phyloP scores from a whole-genome alignment of 2,888 invertebrate species.

The Caenorhabditis parvicauda region DNA sequence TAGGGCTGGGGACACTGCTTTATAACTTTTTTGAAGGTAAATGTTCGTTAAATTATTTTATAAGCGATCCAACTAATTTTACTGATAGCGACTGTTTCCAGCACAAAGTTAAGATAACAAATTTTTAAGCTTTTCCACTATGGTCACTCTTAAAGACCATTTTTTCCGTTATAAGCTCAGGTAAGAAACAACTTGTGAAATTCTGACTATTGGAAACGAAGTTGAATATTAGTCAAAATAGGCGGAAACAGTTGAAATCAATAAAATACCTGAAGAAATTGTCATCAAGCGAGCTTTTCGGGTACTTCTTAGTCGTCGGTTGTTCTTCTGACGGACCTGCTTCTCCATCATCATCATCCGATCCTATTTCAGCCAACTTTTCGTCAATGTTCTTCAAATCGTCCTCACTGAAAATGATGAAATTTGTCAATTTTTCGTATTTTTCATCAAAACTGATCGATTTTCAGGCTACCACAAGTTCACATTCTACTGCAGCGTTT shows the following conservation, averaged over 20 bases:
- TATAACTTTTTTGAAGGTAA: too few relatives aligned
- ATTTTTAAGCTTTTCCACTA: too few relatives aligned
- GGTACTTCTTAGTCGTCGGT: slow-evolving; percentile 18
- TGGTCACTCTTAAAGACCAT: too few relatives aligned
- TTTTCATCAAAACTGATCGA: not conserved
- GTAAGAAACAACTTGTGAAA: too few relatives aligned
- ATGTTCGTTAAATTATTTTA: too few relatives aligned
- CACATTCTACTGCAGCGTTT: not conserved
- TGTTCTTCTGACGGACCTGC: slow-evolving; percentile 4
- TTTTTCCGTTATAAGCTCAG: too few relatives aligned
- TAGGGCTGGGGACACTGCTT: too few relatives aligned
- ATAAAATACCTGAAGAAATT: slow-evolving; percentile 28
- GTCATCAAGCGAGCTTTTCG: slow-evolving; percentile 37
- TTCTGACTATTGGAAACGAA: not conserved
- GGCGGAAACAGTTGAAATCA: not conserved
- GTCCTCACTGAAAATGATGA: slow-evolving; percentile 12
- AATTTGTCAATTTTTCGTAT: not conserved
- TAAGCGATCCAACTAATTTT: too few relatives aligned
- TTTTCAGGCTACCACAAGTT: not conserved
- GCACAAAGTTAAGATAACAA: too few relatives aligned
- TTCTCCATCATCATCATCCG: slow-evolving; percentile 13
- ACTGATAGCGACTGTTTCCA: too few relatives aligned
- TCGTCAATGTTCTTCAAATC: slow-evolving; percentile 33
- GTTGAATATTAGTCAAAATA: too few relatives aligned
- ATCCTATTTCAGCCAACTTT: slow-evolving; percentile 22